These are phyloP conservation scores for Mythimna impura DNA, from an alignment of 2,888 invertebrate genomes.

Conservation along the genomic window DNA sequence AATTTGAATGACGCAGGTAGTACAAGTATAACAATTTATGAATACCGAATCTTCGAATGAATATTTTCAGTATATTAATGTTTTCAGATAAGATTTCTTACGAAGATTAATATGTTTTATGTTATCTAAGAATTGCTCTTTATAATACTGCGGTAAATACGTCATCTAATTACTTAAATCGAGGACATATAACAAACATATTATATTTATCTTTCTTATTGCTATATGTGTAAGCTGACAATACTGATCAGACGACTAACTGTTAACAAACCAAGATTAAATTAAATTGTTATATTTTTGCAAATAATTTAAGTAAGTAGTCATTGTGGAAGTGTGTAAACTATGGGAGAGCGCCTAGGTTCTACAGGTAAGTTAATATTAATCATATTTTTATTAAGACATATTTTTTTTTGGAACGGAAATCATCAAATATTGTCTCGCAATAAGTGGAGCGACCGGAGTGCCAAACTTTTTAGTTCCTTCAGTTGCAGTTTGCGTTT, in stretches of 20 bases:
- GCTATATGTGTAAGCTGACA: conserved; percentile 1
- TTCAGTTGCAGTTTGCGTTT: no score
- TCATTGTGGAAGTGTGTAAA: not conserved
- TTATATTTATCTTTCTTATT: conserved; percentile 20
- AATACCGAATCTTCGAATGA: not conserved
- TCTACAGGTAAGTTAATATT: conserved; percentile 25
- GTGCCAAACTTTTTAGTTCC: no score
- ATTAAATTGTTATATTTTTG: not conserved
- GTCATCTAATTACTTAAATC: conserved; percentile 23
- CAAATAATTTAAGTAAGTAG: not conserved
- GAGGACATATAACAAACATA: conserved; percentile 23
- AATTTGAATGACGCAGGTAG: not conserved
- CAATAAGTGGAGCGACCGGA: no score
- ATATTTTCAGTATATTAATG: not conserved
- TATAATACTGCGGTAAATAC: conserved; percentile 29
- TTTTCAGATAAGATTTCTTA: conserved; percentile 34
- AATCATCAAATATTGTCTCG: no score
- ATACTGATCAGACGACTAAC: not conserved
- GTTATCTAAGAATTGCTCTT: conserved; percentile 32
- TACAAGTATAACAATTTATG: not conserved
- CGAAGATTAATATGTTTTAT: conserved; percentile 15
- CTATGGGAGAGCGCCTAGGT: conserved; percentile 36
- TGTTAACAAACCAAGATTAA: not conserved
- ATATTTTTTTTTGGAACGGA: not conserved
- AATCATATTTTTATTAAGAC: not conserved